Conservation (phyloP, 2,797 vertebrate genomes). For the Semaprochilodus insignis region DNA sequence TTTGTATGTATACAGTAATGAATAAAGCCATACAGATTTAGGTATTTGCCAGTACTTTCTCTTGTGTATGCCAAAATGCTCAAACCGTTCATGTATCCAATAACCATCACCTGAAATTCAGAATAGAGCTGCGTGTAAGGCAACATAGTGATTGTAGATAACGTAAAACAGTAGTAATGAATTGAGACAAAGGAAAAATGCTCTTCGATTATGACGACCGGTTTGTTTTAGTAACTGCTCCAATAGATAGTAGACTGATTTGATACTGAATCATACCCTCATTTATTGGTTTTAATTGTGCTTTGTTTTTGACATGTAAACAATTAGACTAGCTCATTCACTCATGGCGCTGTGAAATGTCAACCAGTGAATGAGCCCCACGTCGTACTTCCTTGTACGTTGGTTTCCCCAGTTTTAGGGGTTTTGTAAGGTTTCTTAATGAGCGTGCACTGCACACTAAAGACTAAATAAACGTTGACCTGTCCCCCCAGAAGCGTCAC, state of each 20-base stretch:
- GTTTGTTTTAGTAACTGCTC: slow-evolving; percentile 47
- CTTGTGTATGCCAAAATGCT: slow-evolving; percentile 22
- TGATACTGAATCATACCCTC: slow-evolving; percentile 36
- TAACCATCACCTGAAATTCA: slow-evolving; percentile 5
- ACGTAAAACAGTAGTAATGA: slow-evolving; percentile 33
- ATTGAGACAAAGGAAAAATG: slow-evolving; percentile 20
- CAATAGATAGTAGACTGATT: slow-evolving; percentile 37
- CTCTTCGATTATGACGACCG: slow-evolving; percentile 55
- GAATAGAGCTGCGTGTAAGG: slow-evolving; percentile 46
- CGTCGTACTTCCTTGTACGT: slow-evolving; percentile 65
- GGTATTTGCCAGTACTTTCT: slow-evolving; percentile 44
- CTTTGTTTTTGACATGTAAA: slow-evolving; percentile 29
- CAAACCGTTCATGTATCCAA: background rate
- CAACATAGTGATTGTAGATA: slow-evolving; percentile 54
- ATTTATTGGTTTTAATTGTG: slow-evolving; percentile 29
- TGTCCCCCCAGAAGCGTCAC: slow-evolving; percentile 66
- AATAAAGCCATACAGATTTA: slow-evolving; percentile 57
- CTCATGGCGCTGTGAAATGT: slow-evolving; percentile 45
- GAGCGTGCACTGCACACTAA: slow-evolving; percentile 75
- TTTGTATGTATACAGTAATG: slow-evolving; percentile 30
- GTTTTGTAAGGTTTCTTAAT: slow-evolving; percentile 76
- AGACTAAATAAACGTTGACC: slow-evolving; percentile 66
- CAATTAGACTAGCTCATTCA: slow-evolving; percentile 66
- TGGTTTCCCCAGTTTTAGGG: slow-evolving; percentile 71
- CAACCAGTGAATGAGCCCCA: slow-evolving; percentile 40